A percentile compares a stretch with the other conserved stretches of the same genome.
Evolutionary conservation across 2,113 vertebrate genomes (phyloP).

Genomic region (Notechis scutatus): DNA sequence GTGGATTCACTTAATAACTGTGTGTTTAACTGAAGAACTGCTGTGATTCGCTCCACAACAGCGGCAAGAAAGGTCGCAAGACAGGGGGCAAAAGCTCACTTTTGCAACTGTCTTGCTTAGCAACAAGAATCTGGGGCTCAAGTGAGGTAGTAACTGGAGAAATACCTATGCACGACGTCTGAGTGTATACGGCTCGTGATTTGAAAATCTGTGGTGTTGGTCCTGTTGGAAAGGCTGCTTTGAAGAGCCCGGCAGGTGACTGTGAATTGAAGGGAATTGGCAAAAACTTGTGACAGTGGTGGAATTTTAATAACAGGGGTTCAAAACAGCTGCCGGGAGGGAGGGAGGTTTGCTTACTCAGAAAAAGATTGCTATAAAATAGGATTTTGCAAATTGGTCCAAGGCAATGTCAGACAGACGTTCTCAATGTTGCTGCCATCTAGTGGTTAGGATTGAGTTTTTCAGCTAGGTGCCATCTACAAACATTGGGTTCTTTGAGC

Average conservation of each 20-base stretch:
- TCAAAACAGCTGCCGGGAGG: neutral
- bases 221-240: neutral
- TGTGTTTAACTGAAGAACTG: too few species aligned
- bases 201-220: neutral
- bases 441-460: neutral
- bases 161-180: too few species aligned
- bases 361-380: neutral
- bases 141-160: neutral
- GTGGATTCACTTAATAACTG: neutral
- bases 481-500: neutral
- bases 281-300: neutral
- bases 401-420: neutral
- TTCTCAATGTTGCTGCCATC: neutral
- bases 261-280: neutral
- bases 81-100: neutral
- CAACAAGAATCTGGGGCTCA: neutral
- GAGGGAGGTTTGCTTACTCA: neutral
- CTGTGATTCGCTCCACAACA: too few species aligned
- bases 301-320: neutral
- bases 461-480: neutral
- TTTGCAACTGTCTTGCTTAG: neutral
- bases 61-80: too few species aligned
- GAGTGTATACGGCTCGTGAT: neutral
- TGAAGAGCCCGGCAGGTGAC: neutral
- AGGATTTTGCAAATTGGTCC: neutral